Base-by-base conservation (phyloP, 2,888 invertebrate species). In the Arctia plantaginis region DNA sequence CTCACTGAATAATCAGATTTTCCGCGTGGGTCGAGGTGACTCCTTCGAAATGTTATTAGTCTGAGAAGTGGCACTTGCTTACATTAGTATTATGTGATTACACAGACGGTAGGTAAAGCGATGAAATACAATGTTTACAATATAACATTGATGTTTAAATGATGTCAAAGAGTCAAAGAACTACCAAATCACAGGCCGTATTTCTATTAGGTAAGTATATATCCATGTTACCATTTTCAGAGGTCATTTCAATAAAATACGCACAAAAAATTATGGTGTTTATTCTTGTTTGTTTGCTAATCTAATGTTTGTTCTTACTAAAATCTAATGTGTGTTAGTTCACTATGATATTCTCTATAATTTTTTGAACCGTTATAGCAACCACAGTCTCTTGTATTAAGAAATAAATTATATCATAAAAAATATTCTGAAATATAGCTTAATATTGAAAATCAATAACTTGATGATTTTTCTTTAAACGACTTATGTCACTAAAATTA, bases 1-100 rank as follows among this genome's bases (percentile, higher is more conserved):
- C 86, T 89, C 90, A 88, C 83, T 81, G 88, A 85, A 89, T 93
- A 92, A 92, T 92, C 91, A 90, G 90, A 91, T 92, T 92, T 91
- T 85, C 86, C 82, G 85, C 84, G 85, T 82, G 87, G 86, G 86
- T 89, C 86, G 87, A 85, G 85, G 85, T 85, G 87, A 84, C 85
- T 89, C 87, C 87, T 87, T 82, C 80, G 86, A 87, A 86, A 89
- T 88, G 86, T 86, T 88, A 87, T 88, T 88, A 84, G 81, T 81
- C 84, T 80, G 80, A 82, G 80, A 75, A 80, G 78, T 78, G 78
- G 77, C 77, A 80, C 84, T 80, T 80, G 77, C 79, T 86, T 77
- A 81, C 81, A 83, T 84, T 84, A 75, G 79, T 77, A 78, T 79
- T 77, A 82, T 79, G 67, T 62, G 77, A 85, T 83, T 81, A 79